A percentile compares a stretch with the other conserved stretches of the same genome.
Evolutionary conservation across 2,888 invertebrate genomes (phyloP).

Genomic region (Teleiodes luculella): DNA sequence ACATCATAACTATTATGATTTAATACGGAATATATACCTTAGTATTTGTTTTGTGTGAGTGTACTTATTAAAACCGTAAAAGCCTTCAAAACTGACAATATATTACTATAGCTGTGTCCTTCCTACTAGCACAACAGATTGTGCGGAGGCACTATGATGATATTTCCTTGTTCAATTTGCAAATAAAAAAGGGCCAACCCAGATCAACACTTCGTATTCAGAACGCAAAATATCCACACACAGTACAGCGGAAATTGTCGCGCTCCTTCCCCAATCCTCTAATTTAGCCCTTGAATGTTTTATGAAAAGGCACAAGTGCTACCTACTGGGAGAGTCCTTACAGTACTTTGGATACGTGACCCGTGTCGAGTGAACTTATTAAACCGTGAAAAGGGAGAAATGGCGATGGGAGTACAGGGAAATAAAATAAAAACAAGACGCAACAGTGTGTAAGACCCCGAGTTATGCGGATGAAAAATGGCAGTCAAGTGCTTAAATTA

Average conservation of each 20-base stretch:
- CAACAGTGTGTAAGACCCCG: not conserved
- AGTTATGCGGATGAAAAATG: not conserved
- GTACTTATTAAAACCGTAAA: no score
- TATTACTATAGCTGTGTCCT: no score
- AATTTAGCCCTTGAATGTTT: slow-evolving; percentile 13
- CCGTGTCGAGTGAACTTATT: slow-evolving; percentile 10
- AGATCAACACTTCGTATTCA: slow-evolving; percentile 7
- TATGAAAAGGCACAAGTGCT: not conserved
- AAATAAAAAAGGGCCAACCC: no score
- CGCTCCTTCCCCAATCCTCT: slow-evolving; percentile 7
- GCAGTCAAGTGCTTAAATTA: not conserved
- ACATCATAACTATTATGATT: no score
- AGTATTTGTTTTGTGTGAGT: no score
- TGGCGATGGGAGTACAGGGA: not conserved
- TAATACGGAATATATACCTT: no score
- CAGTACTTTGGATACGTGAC: slow-evolving; percentile 9
- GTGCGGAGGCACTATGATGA: no score
- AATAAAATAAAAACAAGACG: not conserved
- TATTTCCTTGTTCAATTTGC: no score
- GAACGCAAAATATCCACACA: slow-evolving; percentile 1
- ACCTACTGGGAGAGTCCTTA: slow-evolving; percentile 8
- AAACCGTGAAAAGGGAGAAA: slow-evolving; percentile 3
- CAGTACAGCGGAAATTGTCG: slow-evolving; percentile 8
- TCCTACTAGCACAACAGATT: no score
- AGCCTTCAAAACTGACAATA: no score